Evolutionary conservation across 1,140 invertebrate species (phyloP).

Genomic region (Drosophila fuyamai): DNA sequence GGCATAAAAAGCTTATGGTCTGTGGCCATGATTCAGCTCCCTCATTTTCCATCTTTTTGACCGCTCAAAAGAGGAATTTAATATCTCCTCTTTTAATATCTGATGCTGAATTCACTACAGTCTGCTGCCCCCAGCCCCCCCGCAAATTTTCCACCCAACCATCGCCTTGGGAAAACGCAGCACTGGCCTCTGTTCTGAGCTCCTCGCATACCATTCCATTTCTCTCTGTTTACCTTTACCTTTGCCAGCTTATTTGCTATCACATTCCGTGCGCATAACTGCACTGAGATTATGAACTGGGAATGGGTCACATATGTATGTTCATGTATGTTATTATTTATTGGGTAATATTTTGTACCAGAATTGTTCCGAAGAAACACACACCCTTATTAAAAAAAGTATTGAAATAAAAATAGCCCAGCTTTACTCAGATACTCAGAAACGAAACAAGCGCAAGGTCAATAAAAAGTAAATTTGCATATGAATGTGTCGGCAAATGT

Average conservation of each 20-base stretch:
- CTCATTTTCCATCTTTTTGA: slow-evolving; percentile 5
- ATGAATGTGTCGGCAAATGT: slow-evolving; percentile 10
- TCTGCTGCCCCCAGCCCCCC: background rate
- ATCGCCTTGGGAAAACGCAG: slow-evolving; percentile 10
- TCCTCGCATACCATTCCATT: slow-evolving; percentile 15
- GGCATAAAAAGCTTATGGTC: slow-evolving; percentile 56
- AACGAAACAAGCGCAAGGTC: slow-evolving; percentile 10
- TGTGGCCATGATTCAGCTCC: slow-evolving; percentile 44
- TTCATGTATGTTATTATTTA: too few species aligned
- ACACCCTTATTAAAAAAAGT: too few species aligned
- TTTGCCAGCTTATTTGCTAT: slow-evolving; percentile 34
- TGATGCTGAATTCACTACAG: slow-evolving; percentile 12
- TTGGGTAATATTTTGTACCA: too few species aligned
- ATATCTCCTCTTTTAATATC: slow-evolving; percentile 22
- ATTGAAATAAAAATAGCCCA: too few species aligned
- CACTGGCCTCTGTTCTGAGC: slow-evolving; percentile 6
- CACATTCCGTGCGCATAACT: slow-evolving; percentile 37
- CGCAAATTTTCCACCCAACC: background rate
- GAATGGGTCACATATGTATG: background rate
- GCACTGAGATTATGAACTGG: slow-evolving; percentile 17
- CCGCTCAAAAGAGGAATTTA: slow-evolving; percentile 38
- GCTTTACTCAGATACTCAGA: background rate
- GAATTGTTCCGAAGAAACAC: too few species aligned
- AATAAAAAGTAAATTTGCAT: slow-evolving; percentile 29
- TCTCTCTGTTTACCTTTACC: slow-evolving; percentile 27